phyloP scores from a whole-genome alignment of 2,113 vertebrate genomes.

The Lynx canadensis region DNA sequence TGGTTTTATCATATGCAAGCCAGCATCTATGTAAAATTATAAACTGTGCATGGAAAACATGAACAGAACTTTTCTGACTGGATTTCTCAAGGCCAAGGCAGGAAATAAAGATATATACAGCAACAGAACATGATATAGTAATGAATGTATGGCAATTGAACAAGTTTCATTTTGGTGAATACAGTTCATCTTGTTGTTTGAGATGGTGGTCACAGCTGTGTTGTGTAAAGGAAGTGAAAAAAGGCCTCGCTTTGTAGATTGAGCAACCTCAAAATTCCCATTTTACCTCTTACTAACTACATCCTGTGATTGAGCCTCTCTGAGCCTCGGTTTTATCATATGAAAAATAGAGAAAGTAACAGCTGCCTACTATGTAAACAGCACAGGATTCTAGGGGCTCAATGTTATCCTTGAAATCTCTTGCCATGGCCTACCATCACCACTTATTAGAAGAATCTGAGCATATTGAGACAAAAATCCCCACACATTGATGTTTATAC shows the following conservation, averaged over 20 bases:
- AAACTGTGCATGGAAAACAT: background rate
- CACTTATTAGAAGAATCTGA: background rate
- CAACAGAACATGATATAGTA: background rate
- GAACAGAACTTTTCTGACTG: background rate
- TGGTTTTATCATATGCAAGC: background rate
- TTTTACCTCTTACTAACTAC: background rate
- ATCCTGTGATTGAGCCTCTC: background rate
- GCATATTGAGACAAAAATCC: background rate
- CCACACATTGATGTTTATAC: background rate
- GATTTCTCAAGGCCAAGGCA: slow-evolving; percentile 34
- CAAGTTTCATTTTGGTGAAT: slow-evolving; percentile 40
- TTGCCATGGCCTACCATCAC: background rate
- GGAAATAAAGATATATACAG: background rate
- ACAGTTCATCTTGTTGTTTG: background rate
- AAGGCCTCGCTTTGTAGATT: background rate
- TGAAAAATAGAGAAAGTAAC: background rate
- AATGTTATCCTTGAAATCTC: background rate
- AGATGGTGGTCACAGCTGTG: background rate
- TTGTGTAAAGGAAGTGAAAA: background rate
- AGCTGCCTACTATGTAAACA: background rate
- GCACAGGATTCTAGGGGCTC: background rate
- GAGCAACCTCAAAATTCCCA: background rate
- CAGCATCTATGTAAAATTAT: background rate
- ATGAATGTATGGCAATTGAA: background rate
- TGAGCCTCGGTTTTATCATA: background rate